These are phyloP conservation scores for Ctenomys sociabilis DNA, from an alignment of 2,113 vertebrate species.

Conservation along the genomic window DNA sequence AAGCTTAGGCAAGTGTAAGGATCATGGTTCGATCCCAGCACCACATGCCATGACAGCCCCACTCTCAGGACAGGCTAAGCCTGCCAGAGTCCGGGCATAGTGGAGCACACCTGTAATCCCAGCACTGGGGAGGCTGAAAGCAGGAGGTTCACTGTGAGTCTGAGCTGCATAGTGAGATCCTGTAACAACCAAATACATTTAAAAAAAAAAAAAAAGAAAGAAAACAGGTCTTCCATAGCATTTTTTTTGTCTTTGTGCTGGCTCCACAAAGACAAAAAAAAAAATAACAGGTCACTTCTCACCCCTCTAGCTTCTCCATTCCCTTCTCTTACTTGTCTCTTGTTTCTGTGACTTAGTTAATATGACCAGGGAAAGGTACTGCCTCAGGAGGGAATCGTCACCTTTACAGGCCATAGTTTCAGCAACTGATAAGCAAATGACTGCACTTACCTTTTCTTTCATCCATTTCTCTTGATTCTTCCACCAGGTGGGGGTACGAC, in stretches of 20 bases:
- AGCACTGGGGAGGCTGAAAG: too few species aligned
- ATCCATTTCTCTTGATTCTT: background rate
- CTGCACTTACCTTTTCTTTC: background rate
- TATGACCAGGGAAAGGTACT: background rate
- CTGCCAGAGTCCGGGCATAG: too few species aligned
- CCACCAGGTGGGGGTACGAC: background rate
- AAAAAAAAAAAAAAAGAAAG: too few species aligned
- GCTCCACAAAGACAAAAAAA: background rate
- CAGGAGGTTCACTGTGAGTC: too few species aligned
- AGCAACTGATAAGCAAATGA: background rate
- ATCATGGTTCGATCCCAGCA: too few species aligned
- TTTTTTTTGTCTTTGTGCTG: accelerated
- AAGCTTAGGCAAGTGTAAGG: too few species aligned
- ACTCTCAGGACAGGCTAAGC: too few species aligned
- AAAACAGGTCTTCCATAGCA: background rate
- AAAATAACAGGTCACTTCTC: background rate
- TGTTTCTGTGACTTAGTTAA: background rate
- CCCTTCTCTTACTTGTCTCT: background rate
- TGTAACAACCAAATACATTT: too few species aligned
- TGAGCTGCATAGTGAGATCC: too few species aligned
- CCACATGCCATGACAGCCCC: too few species aligned
- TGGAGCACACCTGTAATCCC: too few species aligned
- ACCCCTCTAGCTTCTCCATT: accelerated
- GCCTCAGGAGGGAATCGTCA: background rate
- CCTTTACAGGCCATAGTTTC: background rate